Base-by-base conservation (phyloP, 2,113 vertebrate species). In the Ceyx melanurus region DNA sequence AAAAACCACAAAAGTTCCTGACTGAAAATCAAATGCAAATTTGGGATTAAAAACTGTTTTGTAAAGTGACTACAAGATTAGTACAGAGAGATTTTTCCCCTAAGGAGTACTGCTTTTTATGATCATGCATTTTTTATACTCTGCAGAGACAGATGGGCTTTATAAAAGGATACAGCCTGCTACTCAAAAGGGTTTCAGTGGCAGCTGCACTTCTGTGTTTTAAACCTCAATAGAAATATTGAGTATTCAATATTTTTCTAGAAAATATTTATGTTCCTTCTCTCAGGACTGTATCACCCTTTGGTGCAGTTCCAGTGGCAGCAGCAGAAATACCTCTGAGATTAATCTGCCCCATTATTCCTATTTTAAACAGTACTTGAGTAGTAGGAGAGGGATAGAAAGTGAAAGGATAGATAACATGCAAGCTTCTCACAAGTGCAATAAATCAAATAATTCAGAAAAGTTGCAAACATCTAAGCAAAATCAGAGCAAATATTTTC, bases 1-100 rank as follows among this genome's bases (percentile, higher is more conserved):
- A 82, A 92, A 96, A 96, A 40, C 84, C 82, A 86, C 94, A 91
- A 19, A 96, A 96, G 95, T 97, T 96, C 86, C 90, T 85, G 88
- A 94, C 73, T 95, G 90, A 89, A 96, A 96, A 92, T 95, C 91
- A 95, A 79, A 96, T 90, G 86, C 82, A 92, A 95, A 93, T 88
- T 82, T 92, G 71, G 31, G 66, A 79, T 90, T 91, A 89, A 95
- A 90, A 96, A 89, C 80, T 88, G 76, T 85, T 91, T 97, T 74
- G 73, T 94, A 87, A 94, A 54, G 54, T 82, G 89, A 90, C 91
- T 79, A 48, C n/a, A 61, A 77, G 92, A 88, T 83, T 71, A 56
- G 71, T 77, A 71, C 13, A 54, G 77, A 79, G 73, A 81, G 65
- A 82, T 84, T 92, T 93, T 73, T 48, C 45, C 96, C 90, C 89